Conservation (phyloP, 2,888 invertebrate genomes). For the Pelosia muscerda region DNA sequence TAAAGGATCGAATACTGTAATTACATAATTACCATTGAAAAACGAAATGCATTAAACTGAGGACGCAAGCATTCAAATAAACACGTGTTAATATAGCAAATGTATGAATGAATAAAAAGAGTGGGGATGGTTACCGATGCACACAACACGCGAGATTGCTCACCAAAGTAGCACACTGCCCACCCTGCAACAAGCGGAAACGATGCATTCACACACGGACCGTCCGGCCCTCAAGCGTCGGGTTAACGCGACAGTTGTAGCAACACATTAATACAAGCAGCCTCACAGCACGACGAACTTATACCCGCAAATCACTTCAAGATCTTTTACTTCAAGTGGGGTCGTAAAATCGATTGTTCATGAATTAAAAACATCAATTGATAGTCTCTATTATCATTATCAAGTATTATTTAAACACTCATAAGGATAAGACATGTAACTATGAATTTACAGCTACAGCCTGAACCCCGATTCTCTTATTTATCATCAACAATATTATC, state of each 20-base stretch:
- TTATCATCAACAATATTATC: too few relatives aligned
- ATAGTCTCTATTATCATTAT: not conserved
- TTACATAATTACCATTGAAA: conserved; percentile 15
- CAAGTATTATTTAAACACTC: too few relatives aligned
- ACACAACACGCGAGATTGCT: conserved; percentile 98
- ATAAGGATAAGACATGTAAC: too few relatives aligned
- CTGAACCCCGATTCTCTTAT: too few relatives aligned
- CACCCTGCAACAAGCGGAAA: conserved; percentile 91
- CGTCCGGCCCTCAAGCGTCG: conserved; percentile 38
- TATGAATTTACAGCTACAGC: too few relatives aligned
- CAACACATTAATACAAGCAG: conserved; percentile 37
- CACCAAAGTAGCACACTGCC: conserved; percentile 97
- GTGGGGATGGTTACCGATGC: conserved; percentile 96
- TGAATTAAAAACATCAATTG: not conserved
- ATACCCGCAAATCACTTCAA: not conserved
- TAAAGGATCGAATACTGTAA: not conserved
- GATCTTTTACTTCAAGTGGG: not conserved
- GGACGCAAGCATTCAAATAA: conserved; percentile 71
- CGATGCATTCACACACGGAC: conserved; percentile 76
- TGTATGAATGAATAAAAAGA: conserved; percentile 88
- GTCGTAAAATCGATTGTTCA: not conserved
- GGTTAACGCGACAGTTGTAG: conserved; percentile 33
- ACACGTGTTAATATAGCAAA: conserved; percentile 80
- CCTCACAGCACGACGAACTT: not conserved
- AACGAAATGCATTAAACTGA: conserved; percentile 60